Evolutionary conservation across 2,113 vertebrate genomes (phyloP).

Genomic region (Rallus limicola): DNA sequence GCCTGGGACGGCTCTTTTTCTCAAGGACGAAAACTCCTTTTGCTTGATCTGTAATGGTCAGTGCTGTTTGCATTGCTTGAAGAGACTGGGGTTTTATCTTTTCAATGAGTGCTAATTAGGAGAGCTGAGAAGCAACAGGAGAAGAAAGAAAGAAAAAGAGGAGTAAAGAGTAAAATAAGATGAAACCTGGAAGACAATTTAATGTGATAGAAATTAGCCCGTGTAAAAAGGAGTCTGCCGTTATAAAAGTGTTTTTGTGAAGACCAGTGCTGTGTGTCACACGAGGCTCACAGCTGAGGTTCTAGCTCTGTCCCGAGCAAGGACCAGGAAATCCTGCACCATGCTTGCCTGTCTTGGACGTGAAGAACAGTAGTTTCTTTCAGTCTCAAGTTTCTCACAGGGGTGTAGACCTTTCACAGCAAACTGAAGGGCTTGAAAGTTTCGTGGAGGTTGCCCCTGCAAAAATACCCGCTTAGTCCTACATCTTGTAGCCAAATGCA

Average conservation of each 20-base stretch:
- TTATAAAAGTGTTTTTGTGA: conserved; percentile 22
- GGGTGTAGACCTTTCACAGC: neutral
- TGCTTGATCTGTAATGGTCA: conserved; percentile 15
- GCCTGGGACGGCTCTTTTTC: neutral
- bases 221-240: conserved; percentile 6
- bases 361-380: conserved; percentile 11
- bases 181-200: conserved; percentile 11
- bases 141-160: conserved; percentile 9
- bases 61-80: conserved; percentile 1
- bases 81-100: conserved; percentile 20
- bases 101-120: conserved; percentile 37
- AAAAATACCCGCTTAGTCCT: conserved; percentile 11
- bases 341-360: conserved; percentile 2
- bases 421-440: conserved; percentile 3
- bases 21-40: conserved; percentile 6
- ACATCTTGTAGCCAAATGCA: neutral
- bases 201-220: neutral
- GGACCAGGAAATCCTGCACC: neutral
- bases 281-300: conserved; percentile 5
- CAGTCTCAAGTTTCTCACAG: conserved; percentile 4
- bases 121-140: conserved; percentile 26
- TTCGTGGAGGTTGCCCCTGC: neutral
- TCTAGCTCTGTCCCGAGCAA: neutral
- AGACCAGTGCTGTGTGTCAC: neutral
- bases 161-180: conserved; percentile 14